These are phyloP conservation scores for Lasioglossum malachurum DNA, from an alignment of 2,888 invertebrate species.

Conservation along the genomic window DNA sequence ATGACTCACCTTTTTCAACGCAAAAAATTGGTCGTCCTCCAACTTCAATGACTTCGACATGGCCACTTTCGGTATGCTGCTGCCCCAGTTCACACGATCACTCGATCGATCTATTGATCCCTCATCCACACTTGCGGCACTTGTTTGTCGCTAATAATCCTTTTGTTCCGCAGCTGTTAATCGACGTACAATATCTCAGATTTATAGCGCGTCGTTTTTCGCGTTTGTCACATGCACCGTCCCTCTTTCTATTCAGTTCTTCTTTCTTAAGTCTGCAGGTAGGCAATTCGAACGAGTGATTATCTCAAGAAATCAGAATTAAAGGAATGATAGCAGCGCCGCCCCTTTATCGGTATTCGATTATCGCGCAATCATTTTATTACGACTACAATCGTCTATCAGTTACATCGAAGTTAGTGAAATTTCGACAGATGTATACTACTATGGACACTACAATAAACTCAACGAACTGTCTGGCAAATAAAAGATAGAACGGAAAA, in stretches of 20 bases:
- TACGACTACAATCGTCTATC: not conserved
- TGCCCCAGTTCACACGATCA: not conserved
- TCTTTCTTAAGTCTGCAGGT: not conserved
- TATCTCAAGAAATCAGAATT: not conserved
- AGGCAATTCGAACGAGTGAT: not conserved
- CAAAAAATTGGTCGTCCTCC: constrained; percentile 91
- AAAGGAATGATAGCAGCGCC: not conserved
- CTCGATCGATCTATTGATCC: not conserved
- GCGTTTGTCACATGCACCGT: not conserved
- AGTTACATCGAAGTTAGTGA: not conserved
- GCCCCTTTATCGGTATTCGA: not conserved
- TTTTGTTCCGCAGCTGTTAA: not conserved
- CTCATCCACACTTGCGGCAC: not conserved
- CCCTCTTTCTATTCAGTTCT: not conserved
- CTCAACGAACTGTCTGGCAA: not conserved
- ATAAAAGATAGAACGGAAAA: not conserved
- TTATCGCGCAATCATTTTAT: not conserved
- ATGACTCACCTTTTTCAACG: constrained; percentile 90
- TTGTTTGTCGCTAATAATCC: not conserved
- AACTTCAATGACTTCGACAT: constrained; percentile 85
- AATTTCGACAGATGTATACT: not conserved
- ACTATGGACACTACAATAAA: too few species aligned
- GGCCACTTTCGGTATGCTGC: constrained; percentile 9
- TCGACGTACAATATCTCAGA: not conserved
- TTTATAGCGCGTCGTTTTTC: not conserved